These are phyloP conservation scores for Ivindomyrus marchei DNA, from an alignment of 2,113 vertebrate genomes.

Conservation along the genomic window DNA sequence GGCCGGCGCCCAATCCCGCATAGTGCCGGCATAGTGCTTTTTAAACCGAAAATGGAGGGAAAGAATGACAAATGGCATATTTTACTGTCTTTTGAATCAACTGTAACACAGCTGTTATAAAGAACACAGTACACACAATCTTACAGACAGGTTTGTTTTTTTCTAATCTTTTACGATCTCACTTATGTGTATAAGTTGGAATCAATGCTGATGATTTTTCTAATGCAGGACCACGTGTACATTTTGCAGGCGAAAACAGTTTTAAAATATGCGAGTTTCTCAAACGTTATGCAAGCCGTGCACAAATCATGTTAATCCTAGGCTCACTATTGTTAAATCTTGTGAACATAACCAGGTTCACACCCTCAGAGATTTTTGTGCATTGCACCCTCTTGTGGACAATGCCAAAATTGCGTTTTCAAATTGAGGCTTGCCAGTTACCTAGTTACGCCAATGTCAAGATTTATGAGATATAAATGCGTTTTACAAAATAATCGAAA, in stretches of 20 bases:
- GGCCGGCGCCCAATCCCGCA: not conserved
- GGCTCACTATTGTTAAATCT: not conserved
- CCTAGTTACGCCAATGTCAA: not conserved
- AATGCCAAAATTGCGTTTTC: not conserved
- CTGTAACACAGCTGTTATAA: not conserved
- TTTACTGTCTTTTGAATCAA: not conserved
- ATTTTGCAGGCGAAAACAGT: not conserved
- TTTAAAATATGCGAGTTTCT: not conserved
- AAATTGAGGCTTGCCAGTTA: not conserved
- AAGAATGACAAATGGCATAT: not conserved
- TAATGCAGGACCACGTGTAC: not conserved
- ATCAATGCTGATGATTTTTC: not conserved
- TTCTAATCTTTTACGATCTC: not conserved
- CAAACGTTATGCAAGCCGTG: not conserved
- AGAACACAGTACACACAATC: not conserved
- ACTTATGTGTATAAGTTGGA: not conserved
- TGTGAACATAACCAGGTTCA: not conserved
- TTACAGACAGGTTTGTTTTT: not conserved
- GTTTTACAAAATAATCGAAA: not conserved
- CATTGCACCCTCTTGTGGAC: constrained; percentile 20
- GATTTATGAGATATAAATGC: not conserved
- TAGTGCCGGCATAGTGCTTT: not conserved
- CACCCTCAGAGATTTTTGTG: not conserved
- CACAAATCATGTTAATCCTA: not conserved
- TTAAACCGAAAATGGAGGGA: not conserved